phyloP scores from a whole-genome alignment of 1,140 invertebrate genomes.

The Manduca sexta region DNA sequence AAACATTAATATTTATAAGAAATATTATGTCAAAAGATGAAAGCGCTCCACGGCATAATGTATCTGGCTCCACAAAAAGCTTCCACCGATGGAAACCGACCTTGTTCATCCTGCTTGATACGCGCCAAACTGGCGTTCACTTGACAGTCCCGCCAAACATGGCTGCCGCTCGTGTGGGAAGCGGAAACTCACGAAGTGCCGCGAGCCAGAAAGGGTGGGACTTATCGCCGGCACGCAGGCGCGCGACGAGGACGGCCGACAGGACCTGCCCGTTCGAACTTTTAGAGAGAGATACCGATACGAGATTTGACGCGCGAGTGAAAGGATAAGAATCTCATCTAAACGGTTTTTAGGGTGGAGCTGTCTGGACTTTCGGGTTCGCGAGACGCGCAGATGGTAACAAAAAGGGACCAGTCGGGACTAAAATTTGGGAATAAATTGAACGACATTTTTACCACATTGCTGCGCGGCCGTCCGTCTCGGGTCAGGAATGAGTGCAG shows the following conservation, averaged over 20 bases:
- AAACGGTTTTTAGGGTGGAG: conserved; percentile 71
- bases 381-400: conserved; percentile 61
- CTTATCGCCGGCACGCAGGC: conserved; percentile 38
- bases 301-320: conserved; percentile 45
- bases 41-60: conserved; percentile 11
- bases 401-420: conserved; percentile 68
- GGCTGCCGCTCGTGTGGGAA: conserved; percentile 66
- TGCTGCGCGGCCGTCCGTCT: conserved; percentile 33
- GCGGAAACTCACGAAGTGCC: conserved; percentile 68
- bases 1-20: conserved; percentile 23
- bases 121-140: conserved; percentile 68
- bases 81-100: conserved; percentile 50
- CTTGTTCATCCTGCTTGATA: conserved; percentile 60
- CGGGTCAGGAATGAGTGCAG: conserved; percentile 21
- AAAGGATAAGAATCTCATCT: conserved; percentile 57
- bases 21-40: conserved; percentile 14
- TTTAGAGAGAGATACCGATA: conserved; percentile 59
- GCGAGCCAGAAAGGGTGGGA: conserved; percentile 64
- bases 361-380: conserved; percentile 64
- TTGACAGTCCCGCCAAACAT: conserved; percentile 70
- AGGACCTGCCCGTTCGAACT: conserved; percentile 54
- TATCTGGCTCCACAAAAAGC: conserved; percentile 28
- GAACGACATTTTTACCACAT: conserved; percentile 70
- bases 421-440: conserved; percentile 70
- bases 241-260: conserved; percentile 62